Percentiles rank a stretch among this genome's conserved stretches.
Conservation (phyloP, 2,797 vertebrate genomes). For the Sitta carolinensis region DNA sequence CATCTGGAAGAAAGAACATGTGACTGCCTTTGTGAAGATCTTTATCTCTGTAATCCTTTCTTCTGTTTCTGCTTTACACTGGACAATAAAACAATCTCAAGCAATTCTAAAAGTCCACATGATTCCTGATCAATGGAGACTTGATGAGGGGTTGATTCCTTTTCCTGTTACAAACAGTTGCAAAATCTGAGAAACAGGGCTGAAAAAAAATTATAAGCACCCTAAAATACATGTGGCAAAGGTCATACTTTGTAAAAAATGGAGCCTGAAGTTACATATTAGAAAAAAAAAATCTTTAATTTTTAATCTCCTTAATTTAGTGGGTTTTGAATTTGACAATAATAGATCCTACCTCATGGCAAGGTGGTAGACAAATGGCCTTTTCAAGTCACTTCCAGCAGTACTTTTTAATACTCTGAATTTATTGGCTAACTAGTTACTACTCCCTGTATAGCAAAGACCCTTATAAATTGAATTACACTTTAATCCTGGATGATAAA, state of each 20-base stretch:
- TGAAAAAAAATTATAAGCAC: neutral
- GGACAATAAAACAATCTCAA: neutral
- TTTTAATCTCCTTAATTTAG: neutral
- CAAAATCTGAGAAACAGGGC: neutral
- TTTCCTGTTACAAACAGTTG: neutral
- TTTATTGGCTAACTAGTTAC: neutral
- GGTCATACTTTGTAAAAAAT: neutral
- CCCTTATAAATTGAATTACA: neutral
- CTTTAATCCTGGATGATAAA: neutral
- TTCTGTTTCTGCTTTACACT: neutral
- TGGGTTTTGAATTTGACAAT: neutral
- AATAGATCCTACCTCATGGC: neutral
- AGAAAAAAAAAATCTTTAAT: neutral
- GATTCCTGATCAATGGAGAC: neutral
- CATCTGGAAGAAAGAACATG: neutral
- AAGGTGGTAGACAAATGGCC: neutral
- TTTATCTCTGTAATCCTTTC: neutral
- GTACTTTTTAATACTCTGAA: neutral
- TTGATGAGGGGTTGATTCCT: neutral
- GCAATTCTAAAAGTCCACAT: neutral
- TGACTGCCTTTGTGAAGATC: neutral
- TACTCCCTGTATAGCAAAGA: neutral
- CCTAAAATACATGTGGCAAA: neutral
- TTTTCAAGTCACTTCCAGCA: neutral
- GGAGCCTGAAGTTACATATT: neutral